Conservation (phyloP, 2,113 vertebrate species). For the Amblyopsis rosae region DNA sequence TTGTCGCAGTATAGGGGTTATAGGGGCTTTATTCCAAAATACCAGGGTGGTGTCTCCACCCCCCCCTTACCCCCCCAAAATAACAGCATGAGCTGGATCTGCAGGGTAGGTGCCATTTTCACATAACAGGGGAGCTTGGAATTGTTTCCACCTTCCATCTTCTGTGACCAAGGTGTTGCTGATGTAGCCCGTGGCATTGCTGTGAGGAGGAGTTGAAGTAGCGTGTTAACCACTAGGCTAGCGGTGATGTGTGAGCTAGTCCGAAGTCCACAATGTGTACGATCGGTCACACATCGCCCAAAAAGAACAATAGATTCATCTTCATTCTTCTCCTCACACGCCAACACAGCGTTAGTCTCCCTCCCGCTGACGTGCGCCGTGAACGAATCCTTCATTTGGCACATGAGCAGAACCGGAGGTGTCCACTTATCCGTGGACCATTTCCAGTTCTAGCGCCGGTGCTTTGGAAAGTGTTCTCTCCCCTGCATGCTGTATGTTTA, state of each 20-base stretch:
- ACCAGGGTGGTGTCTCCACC: not conserved
- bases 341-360: too few species aligned
- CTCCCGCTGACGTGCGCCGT: too few species aligned
- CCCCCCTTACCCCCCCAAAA: not conserved
- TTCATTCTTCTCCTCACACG: too few species aligned
- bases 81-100: constrained; percentile 22
- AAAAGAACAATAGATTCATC: not conserved
- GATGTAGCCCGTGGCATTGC: not conserved
- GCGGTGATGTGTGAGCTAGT: not conserved
- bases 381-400: too few species aligned
- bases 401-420: too few species aligned
- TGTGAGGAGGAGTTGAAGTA: not conserved
- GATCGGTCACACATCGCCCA: not conserved
- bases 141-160: constrained; percentile 5
- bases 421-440: too few species aligned
- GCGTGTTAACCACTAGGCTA: not conserved
- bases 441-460: too few species aligned
- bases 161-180: not conserved
- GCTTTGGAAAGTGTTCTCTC: too few species aligned
- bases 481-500: too few species aligned
- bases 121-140: constrained; percentile 20
- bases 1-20: constrained; percentile 7
- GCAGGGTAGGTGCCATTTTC: constrained; percentile 19
- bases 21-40: constrained; percentile 24
- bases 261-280: not conserved